These are phyloP conservation scores for Arctia plantaginis DNA, from an alignment of 2,888 invertebrate genomes.

Conservation along the genomic window DNA sequence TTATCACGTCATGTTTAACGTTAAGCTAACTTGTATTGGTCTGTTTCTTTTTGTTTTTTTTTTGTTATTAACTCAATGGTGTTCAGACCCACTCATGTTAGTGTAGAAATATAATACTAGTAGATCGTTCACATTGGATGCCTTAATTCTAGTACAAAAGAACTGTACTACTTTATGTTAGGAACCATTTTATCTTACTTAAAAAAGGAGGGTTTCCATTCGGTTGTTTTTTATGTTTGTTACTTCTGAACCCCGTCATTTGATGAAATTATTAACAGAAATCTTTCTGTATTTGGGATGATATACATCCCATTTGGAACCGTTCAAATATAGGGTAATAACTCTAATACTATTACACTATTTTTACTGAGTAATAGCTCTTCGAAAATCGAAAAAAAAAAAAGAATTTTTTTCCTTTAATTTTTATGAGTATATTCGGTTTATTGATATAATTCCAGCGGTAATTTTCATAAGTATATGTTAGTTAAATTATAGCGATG, in stretches of 20 bases:
- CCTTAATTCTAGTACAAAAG: neutral
- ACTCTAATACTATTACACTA: neutral
- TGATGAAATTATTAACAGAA: no score
- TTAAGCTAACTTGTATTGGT: neutral
- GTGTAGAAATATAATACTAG: neutral
- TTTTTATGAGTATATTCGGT: no score
- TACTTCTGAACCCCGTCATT: no score
- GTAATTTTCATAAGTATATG: no score
- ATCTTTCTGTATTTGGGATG: no score
- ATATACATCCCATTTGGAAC: no score
- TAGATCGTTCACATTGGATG: neutral
- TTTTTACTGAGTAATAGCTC: no score
- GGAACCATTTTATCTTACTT: neutral
- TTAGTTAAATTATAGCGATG: no score
- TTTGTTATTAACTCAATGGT: neutral
- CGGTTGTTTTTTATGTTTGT: neutral
- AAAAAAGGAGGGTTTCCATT: neutral
- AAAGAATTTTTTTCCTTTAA: no score
- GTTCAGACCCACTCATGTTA: neutral
- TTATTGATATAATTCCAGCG: no score
- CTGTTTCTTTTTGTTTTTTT: neutral
- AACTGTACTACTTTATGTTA: neutral
- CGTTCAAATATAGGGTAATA: neutral
- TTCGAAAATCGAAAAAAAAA: no score
- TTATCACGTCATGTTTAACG: slow-evolving; percentile 14